Base-by-base conservation (phyloP, 2,113 vertebrate genomes). In the Sitta europaea region DNA sequence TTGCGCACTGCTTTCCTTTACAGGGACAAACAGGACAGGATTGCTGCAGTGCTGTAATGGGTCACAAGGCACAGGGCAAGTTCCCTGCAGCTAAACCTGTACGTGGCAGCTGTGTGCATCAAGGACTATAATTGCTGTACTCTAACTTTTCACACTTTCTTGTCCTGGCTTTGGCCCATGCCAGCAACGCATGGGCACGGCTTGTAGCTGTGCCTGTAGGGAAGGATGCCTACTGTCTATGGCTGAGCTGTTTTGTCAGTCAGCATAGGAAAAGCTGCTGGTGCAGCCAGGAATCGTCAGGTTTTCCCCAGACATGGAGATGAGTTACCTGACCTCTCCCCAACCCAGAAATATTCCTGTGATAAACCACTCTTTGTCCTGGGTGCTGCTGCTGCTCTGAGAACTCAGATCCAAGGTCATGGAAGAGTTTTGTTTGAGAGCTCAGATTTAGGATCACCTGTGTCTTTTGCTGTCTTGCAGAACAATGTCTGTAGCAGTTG, bases 161-260 rank as follows among this genome's bases (percentile, higher is more conserved):
- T 72, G 27, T 63, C 31, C 48, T 59, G 55, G 29, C 29, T 92
- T 74, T 88, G 40, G 13, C 59, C n/a, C 5, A 1, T 38, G 23
- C 15, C 40, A 36, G 4, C 10, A 43, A 53, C 3, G 9, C 38
- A 12, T 0, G 4, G 50, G 14, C 24, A 68, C 29, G 84, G 76
- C 33, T 65, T 65, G 55, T 23, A 50, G 19, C 38, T 73, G 2
- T 66, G 67, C 50, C 55, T 54, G 0, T 2, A 71, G 19, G 29
- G 24, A 5, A 70, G 25, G 33, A 53, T 74, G 35, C 33, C 23
- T 83, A 86, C 45, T 83, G 3, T 65, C 68, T 57, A 12, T 3
- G 2, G 47, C 38, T 79, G 53, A 86, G 11, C 8, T 79, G 11
- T 33, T 63, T 23, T 40, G 27, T 59, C 0, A 0, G 11, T 8